Base-by-base conservation (phyloP, 1,140 invertebrate species). In the Sipha flava region DNA sequence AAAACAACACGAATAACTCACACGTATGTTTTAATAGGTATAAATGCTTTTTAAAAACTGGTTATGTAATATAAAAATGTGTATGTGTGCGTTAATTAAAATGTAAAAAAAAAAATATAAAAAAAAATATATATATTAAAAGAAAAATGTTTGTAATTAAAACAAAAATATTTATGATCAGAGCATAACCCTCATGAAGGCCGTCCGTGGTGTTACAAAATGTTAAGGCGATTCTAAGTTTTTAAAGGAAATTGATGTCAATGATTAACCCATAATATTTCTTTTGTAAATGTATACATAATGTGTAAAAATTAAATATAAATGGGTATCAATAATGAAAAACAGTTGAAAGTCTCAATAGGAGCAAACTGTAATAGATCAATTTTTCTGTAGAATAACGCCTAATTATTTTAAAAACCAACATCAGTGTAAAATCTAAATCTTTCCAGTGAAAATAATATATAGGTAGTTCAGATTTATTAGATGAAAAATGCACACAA, bases 151-250 rank as follows among this genome's bases (percentile, higher is more conserved):
- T 54, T 23, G 37, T 26, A 57, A 57, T 59, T 16, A 77, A 59
- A 77, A 57, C 34, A 77, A 43, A 40, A 23, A 57, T 77, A 34
- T 40, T n/a, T 77, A 57, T 57, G 34, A 77, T 77, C 49, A 77
- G 21, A 40, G 18, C 21, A 77, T 21, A 77, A 59, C 73, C 73
- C 73, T 77, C 29, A 77, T 77, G 73, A 77, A 77, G 73, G 73
- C 52, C 73, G 52, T 77, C 73, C 73, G 73, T 77, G 73, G 52
- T 77, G 73, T 77, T 77, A 77, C 52, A 77, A 77, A 57, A 37
- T 57, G n/a, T 40, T 23, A 26, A 57, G 31, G 40, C 37, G 21
- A 43, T 77, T 37, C 6, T 29, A 54, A 72, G 18, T 54, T 14
- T 75, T 54, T 75, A 14, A 75, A 43, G n/a, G 52, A 77, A 40